Percentiles rank a stretch among this genome's conserved stretches.
phyloP scores from a whole-genome alignment of 1,140 invertebrate species.

The Physella acuta region DNA sequence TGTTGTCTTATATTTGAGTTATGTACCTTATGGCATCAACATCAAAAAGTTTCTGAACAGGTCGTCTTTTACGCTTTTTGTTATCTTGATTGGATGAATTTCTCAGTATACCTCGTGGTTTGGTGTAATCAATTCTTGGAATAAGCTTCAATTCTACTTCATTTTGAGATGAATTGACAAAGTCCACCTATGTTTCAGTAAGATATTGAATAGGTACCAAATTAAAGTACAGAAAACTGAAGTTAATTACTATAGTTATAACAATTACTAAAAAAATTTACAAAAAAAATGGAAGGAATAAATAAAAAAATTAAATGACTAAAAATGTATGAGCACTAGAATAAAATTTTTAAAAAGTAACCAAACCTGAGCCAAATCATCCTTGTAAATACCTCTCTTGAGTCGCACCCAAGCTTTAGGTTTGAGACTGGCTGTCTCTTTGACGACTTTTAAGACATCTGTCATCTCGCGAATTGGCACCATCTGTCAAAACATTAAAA shows the following conservation, averaged over 20 bases:
- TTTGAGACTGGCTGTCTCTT: constrained; percentile 87
- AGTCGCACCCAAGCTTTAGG: constrained; percentile 93
- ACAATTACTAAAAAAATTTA: too few species aligned
- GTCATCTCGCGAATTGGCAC: constrained; percentile 99
- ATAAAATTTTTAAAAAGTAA: too few species aligned
- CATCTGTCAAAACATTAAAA: too few species aligned
- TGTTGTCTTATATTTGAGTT: too few species aligned
- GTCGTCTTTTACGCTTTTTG: constrained; percentile 84
- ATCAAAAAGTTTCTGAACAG: constrained; percentile 90
- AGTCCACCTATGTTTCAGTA: constrained; percentile 63
- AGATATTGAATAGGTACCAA: too few species aligned
- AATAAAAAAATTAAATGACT: too few species aligned
- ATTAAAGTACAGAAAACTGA: too few species aligned
- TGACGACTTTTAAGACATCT: constrained; percentile 92
- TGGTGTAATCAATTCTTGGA: constrained; percentile 93
- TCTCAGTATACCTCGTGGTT: constrained; percentile 75
- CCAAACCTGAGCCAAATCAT: constrained; percentile 92
- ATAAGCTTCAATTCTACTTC: constrained; percentile 92
- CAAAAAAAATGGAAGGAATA: too few species aligned
- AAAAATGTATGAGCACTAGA: too few species aligned
- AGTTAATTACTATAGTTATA: too few species aligned
- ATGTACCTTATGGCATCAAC: constrained; percentile 81
- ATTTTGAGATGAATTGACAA: constrained; percentile 83
- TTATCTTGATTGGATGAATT: constrained; percentile 68
- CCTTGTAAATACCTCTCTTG: constrained; percentile 90